A percentile compares a stretch with the other conserved stretches of the same genome.
phyloP scores from a whole-genome alignment of 64 coral and sea anemone species.

The Dendronephthya gigantea region DNA sequence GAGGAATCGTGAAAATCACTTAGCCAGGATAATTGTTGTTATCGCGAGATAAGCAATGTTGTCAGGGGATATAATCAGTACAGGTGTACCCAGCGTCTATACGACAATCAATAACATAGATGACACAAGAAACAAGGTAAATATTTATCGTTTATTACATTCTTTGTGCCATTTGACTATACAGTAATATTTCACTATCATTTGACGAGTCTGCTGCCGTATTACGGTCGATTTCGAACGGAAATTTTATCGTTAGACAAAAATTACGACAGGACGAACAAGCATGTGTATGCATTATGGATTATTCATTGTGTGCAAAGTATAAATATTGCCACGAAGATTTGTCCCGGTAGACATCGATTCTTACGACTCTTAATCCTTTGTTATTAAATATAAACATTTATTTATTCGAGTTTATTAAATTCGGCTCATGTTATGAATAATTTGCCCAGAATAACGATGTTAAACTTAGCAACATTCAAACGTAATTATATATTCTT shows the following conservation, averaged over 20 bases:
- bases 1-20: not conserved
- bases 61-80: not conserved
- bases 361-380: not conserved
- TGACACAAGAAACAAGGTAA: not conserved
- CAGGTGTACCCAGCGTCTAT: not conserved
- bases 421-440: not conserved
- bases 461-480: not conserved
- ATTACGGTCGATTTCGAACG: no score
- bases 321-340: no score
- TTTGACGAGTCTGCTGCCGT: no score
- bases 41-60: not conserved
- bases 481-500: not conserved
- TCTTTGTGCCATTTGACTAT: not conserved
- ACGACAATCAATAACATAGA: not conserved
- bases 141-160: not conserved
- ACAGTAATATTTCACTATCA: no score
- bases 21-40: not conserved
- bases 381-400: not conserved
- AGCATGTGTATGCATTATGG: no score
- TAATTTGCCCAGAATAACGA: not conserved
- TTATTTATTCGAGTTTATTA: not conserved
- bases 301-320: no score
- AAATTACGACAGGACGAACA: no score
- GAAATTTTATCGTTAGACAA: no score
- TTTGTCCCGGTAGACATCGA: not conserved